These are phyloP conservation scores for Euwallacea similis DNA, from an alignment of 1,140 invertebrate species.

Conservation along the genomic window DNA sequence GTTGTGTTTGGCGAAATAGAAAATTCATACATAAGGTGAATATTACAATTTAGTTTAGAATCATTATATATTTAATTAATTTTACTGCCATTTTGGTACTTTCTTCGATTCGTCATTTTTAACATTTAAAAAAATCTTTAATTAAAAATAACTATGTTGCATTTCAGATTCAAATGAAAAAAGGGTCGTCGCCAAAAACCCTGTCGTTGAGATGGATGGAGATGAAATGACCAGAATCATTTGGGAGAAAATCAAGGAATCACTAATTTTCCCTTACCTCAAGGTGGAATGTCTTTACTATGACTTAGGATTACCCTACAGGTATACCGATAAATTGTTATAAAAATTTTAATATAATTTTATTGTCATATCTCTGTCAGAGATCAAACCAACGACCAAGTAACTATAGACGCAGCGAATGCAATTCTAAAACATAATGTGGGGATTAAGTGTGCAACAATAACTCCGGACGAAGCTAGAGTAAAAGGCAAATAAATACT, in stretches of 20 bases:
- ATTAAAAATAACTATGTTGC: not conserved
- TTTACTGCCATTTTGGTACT: too few relatives aligned
- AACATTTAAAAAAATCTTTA: not conserved
- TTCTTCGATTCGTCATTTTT: too few relatives aligned
- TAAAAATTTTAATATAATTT: not conserved
- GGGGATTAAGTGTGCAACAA: slow-evolving; percentile 90
- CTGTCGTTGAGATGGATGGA: slow-evolving; percentile 89
- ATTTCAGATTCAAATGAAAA: slow-evolving; percentile 60
- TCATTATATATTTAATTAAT: too few relatives aligned
- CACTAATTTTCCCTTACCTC: slow-evolving; percentile 84
- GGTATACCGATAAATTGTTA: slow-evolving; percentile 33
- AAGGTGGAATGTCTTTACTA: slow-evolving; percentile 83
- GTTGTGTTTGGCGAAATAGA: too few relatives aligned
- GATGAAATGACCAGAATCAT: slow-evolving; percentile 92
- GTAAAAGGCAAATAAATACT: slow-evolving; percentile 69
- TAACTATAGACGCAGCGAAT: slow-evolving; percentile 83
- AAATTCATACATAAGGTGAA: too few relatives aligned
- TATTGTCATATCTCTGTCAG: slow-evolving; percentile 49
- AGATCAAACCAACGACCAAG: slow-evolving; percentile 85
- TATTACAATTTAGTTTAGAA: too few relatives aligned
- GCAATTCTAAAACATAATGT: slow-evolving; percentile 89
- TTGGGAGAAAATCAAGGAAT: slow-evolving; percentile 88
- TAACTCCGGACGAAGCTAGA: slow-evolving; percentile 87
- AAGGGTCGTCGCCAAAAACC: slow-evolving; percentile 67
- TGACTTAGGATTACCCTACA: slow-evolving; percentile 81